These are phyloP conservation scores for Apis cerana DNA, from an alignment of 1,140 invertebrate genomes.

Conservation along the genomic window DNA sequence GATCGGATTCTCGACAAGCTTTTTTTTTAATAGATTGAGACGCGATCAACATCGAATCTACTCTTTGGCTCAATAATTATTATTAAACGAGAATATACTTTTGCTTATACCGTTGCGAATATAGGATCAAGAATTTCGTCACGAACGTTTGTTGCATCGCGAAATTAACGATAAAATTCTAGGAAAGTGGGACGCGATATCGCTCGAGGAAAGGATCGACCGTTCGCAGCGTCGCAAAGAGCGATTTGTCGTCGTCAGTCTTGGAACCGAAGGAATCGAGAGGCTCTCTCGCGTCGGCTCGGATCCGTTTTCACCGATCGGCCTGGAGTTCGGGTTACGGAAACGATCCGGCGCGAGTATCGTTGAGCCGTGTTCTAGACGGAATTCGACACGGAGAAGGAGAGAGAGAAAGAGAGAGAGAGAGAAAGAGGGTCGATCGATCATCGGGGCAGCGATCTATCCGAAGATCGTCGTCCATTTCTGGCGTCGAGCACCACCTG, in stretches of 20 bases:
- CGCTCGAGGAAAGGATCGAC: background rate
- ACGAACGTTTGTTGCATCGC: too few relatives aligned
- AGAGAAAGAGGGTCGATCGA: constrained; percentile 46
- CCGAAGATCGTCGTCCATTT: background rate
- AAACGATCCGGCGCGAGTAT: constrained; percentile 39
- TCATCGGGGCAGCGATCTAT: constrained; percentile 36
- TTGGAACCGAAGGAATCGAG: background rate
- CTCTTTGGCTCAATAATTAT: too few relatives aligned
- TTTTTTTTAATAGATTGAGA: too few relatives aligned
- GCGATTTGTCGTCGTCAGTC: background rate
- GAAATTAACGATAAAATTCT: too few relatives aligned
- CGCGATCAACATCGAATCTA: too few relatives aligned
- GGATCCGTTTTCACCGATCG: constrained; percentile 42
- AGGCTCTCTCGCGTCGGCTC: background rate
- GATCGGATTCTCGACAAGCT: too few relatives aligned
- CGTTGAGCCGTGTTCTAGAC: constrained; percentile 18
- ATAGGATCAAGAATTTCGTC: too few relatives aligned
- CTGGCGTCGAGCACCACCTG: constrained; percentile 52
- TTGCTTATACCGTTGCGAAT: too few relatives aligned
- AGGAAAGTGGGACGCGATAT: too few relatives aligned
- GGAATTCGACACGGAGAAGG: constrained; percentile 41
- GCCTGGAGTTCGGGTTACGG: constrained; percentile 48
- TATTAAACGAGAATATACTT: too few relatives aligned
- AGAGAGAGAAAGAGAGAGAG: too few relatives aligned
- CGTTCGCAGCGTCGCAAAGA: background rate